A percentile compares a stretch with the other conserved stretches of the same genome.
Conservation (phyloP, 2,888 invertebrate genomes). For the Galeopsomyia nigrocyanea region DNA sequence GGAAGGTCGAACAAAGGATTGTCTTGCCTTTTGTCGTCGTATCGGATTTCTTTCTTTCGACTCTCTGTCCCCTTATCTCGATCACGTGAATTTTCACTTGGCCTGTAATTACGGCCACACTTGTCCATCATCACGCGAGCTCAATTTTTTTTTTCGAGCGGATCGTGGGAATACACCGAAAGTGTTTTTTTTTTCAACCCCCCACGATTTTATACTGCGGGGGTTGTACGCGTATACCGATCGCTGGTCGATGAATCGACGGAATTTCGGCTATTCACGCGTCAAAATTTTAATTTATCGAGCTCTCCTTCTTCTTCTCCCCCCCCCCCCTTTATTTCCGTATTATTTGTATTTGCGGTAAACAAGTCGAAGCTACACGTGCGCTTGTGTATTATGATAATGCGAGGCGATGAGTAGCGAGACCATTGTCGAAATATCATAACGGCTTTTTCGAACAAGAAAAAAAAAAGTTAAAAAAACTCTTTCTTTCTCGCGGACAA, state of each 20-base stretch:
- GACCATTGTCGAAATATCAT: no score
- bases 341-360: no score
- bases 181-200: background rate
- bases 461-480: no score
- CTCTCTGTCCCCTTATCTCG: background rate
- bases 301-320: background rate
- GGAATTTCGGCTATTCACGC: conserved; percentile 23
- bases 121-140: conserved; percentile 18
- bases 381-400: background rate
- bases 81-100: no score
- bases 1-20: no score
- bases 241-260: conserved; percentile 30
- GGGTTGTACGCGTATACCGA: conserved; percentile 12
- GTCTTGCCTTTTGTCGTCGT: no score
- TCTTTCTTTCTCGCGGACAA: no score
- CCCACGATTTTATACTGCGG: background rate
- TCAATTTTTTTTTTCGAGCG: background rate
- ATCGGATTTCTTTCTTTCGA: no score
- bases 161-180: conserved; percentile 36
- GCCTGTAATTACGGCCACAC: conserved; percentile 17
- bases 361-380: no score
- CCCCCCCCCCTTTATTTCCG: no score
- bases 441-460: no score
- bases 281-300: conserved; percentile 37
- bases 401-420: background rate